Evolutionary conservation across 2,113 vertebrate species (phyloP), one percentile per base, ranked within the genome.

Genomic region (Rhizomys pruinosus): DNA sequence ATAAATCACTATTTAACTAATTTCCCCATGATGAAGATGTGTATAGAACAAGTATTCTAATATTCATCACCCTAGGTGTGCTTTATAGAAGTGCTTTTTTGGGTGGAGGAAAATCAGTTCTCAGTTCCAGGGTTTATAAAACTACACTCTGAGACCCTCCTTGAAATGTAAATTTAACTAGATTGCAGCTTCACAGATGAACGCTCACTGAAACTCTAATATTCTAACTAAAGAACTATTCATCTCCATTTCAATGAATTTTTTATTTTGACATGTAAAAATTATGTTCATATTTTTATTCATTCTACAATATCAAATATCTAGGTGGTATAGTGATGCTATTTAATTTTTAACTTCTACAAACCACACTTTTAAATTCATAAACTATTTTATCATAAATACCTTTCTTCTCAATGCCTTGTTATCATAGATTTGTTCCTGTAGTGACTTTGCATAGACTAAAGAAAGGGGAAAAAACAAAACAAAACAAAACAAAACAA

Each of bases 311-410:
- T 88, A 97, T 94, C 92, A 95, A 90, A 96, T 95, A 96, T 97
- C 42, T 96, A 96, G 93, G 80, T 93, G 80, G 94, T 81, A 39
- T 9, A 47, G 52, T 69, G 64, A 63, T 88, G 87, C 92, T 94
- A 95, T 95, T 96, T 96, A 97, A 97, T 96, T 96, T 97, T 98
- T 97, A 97, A 97, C 97, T 98, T 97, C 94, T 0, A 0, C 87
- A 95, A 95, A 92, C 19, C 86, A 97, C 71, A 96, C 82, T 97
- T 95, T 87, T 95, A 97, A 97, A 96, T 88, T 72, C 37, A 95
- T 80, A 79, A 91, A 37, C 44, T 19, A 39, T 80, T 96, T 95
- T 93, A 92, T 88, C 89, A 71, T 89, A 87, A 96, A 96, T 20
- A 96, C 84, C 90, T 96, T 97, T 95, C 82, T 91, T 55, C 92